These are phyloP conservation scores for Lonchura striata DNA, from an alignment of 2,113 vertebrate genomes.

Conservation along the genomic window DNA sequence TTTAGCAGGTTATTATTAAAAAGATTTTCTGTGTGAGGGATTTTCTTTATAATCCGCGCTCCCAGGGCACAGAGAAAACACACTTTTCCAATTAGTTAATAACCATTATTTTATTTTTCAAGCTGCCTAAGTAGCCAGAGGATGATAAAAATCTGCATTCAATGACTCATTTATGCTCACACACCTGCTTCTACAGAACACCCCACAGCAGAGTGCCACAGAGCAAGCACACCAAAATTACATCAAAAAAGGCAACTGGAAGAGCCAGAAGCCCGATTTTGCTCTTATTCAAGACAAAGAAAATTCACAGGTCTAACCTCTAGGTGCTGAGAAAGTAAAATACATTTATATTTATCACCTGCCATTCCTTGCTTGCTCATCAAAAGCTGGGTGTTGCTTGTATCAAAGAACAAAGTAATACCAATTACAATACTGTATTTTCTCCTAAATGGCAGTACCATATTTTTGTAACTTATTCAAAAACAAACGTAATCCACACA, in stretches of 20 bases:
- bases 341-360: background rate
- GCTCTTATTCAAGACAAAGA: background rate
- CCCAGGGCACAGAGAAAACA: background rate
- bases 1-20: conserved; percentile 2
- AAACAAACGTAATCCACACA: background rate
- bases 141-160: background rate
- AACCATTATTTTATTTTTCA: background rate
- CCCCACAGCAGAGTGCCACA: background rate
- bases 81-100: background rate
- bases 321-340: background rate
- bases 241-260: background rate
- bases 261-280: background rate
- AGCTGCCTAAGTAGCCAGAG: background rate
- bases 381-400: background rate
- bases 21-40: background rate
- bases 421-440: background rate
- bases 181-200: background rate
- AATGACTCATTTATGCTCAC: background rate
- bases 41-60: conserved; percentile 5
- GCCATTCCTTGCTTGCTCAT: background rate
- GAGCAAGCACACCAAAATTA: background rate
- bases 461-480: background rate
- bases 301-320: background rate
- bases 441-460: background rate
- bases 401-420: background rate